Evolutionary conservation across 2,888 invertebrate species (phyloP), one percentile per base, ranked within the genome.

Genomic region (Apodemia zela): DNA sequence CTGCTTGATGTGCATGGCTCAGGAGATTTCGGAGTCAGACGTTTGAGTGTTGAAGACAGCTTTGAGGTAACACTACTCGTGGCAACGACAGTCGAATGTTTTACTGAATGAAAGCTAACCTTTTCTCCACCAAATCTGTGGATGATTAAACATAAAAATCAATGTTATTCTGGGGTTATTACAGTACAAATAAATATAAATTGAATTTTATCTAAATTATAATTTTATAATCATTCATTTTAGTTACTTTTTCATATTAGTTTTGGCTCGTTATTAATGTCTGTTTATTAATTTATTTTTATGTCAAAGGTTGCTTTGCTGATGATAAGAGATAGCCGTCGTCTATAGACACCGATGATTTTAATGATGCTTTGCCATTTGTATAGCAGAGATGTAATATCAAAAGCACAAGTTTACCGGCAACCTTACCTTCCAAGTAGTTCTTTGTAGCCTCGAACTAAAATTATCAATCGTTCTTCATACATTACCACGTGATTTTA

Each of bases 31-130:
- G 93, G 92, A 0, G 92, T 89, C 15, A 93, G 77, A 38, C 92
- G 84, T 73, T 93, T 93, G 62, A 93, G 80, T 25, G 93, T 92
- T 0, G 93, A 93, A 0, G 93, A 93, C 7, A 93, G 76, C 74
- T 93, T 93, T 0, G 93, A 92, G 0, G 92, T 89, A n/a, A 91
- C 89, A 65, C 88, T 87, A 68, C 79, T 90, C 1, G 88, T 88
- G 0, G 87, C 83, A 3, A 87, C 82, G 5, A 89, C 75, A 0
- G 92, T 89, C 0, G 92, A 84, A 66, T 94, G 93, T 65, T 93
- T 93, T 1, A 96, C 93, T 15, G 94, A 94, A 73, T 94, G 95
- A 71, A 96, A 95, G 65, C 94, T 94, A 1, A 97, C 94, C 76
- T 93, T 93, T 80, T 96, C 96, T 80, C 95, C 94, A 0, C 96